These are phyloP conservation scores for Melieria picta DNA, from an alignment of 2,888 invertebrate genomes.

Conservation along the genomic window DNA sequence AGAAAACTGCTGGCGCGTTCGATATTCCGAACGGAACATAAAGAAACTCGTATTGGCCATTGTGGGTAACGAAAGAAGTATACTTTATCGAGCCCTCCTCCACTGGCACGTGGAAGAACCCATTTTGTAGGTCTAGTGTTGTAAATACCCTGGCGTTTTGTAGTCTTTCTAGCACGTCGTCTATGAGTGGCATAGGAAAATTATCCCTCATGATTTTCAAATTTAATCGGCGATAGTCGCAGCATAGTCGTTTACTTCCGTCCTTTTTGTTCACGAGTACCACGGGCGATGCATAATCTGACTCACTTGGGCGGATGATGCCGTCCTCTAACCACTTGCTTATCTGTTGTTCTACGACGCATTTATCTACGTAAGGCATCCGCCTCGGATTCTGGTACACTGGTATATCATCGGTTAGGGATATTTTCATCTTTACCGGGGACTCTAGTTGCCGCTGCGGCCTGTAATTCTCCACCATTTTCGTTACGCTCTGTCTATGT, in stretches of 20 bases:
- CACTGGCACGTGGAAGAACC: constrained; percentile 42
- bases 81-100: constrained; percentile 35
- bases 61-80: constrained; percentile 37
- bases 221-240: constrained; percentile 43
- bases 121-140: constrained; percentile 36
- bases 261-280: constrained; percentile 40
- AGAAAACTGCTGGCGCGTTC: constrained; percentile 40
- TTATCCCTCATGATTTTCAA: constrained; percentile 42
- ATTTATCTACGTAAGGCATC: constrained; percentile 30
- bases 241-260: constrained; percentile 39
- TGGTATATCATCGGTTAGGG: too few species aligned
- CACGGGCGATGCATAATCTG: constrained; percentile 35
- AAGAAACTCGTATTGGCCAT: constrained; percentile 42
- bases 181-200: constrained; percentile 43
- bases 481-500: too few species aligned
- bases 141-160: constrained; percentile 34
- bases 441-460: too few species aligned
- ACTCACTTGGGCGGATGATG: constrained; percentile 46
- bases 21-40: constrained; percentile 41
- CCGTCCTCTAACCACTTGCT: constrained; percentile 50
- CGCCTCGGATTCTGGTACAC: constrained; percentile 32
- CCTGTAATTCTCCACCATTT: too few species aligned
- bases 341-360: constrained; percentile 48
- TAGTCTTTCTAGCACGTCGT: constrained; percentile 39
- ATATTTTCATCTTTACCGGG: too few species aligned